phyloP scores from a whole-genome alignment of 2,113 vertebrate species.

The Dipodomys ordii region DNA sequence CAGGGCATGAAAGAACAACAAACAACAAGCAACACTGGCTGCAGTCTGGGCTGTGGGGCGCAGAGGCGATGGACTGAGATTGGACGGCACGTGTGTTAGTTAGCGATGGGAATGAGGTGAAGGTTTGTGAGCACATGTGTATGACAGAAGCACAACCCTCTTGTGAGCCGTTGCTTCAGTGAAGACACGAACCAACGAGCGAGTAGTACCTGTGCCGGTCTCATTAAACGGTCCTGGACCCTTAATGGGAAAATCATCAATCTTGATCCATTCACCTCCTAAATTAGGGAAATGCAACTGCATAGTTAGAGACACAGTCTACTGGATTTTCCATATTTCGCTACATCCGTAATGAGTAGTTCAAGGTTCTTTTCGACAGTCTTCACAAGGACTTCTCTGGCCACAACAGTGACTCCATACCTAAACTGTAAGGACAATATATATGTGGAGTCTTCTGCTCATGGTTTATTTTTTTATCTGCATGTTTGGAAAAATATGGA shows the following conservation, averaged over 20 bases:
- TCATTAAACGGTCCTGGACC: constrained; percentile 84
- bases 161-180: constrained; percentile 46
- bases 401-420: neutral
- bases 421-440: neutral
- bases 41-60: neutral
- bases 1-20: neutral
- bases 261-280: constrained; percentile 89
- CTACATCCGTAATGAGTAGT: neutral
- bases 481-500: neutral
- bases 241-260: constrained; percentile 89
- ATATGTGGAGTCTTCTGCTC: neutral
- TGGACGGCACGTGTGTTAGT: constrained; percentile 48
- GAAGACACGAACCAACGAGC: constrained; percentile 60
- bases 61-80: constrained; percentile 19
- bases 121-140: constrained; percentile 53
- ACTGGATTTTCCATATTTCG: neutral
- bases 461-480: neutral
- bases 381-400: neutral
- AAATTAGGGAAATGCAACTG: constrained; percentile 77
- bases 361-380: neutral
- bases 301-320: constrained; percentile 55
- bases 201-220: constrained; percentile 84
- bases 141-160: constrained; percentile 67
- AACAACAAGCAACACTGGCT: constrained; percentile 28
- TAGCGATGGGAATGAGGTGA: constrained; percentile 33